A percentile compares a stretch with the other conserved stretches of the same genome.
Evolutionary conservation across 1,140 invertebrate species (phyloP).

Genomic region (Lasioglossum albipes): DNA sequence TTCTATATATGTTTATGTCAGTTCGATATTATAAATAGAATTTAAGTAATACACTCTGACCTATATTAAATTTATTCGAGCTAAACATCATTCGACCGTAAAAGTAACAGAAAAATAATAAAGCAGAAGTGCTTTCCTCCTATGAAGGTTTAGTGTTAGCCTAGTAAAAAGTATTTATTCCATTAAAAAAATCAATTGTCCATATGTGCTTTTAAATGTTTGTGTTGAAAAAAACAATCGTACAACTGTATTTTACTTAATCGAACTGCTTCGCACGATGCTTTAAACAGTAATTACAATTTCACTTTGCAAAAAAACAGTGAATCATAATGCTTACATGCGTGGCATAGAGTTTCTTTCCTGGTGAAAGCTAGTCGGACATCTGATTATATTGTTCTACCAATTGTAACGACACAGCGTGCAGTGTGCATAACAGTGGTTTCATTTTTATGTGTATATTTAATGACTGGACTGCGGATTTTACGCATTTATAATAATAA

Average conservation of each 20-base stretch:
- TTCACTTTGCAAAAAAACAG: conserved; percentile 53
- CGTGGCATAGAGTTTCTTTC: conserved; percentile 77
- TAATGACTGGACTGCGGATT: too few relatives aligned
- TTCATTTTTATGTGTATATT: conserved; percentile 22
- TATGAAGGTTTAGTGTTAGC: background rate
- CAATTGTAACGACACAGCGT: conserved; percentile 63
- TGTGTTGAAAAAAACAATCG: background rate
- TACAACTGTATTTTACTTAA: background rate
- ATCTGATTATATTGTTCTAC: conserved; percentile 70
- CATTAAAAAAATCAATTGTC: background rate
- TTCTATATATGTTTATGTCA: background rate
- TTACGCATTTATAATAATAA: too few relatives aligned
- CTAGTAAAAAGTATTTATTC: background rate
- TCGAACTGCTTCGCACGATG: conserved; percentile 5
- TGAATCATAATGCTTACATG: conserved; percentile 72
- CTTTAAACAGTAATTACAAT: conserved; percentile 30
- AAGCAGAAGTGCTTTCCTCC: background rate
- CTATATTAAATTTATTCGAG: background rate
- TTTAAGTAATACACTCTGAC: conserved; percentile 4
- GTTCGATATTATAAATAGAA: background rate
- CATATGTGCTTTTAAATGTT: conserved; percentile 3
- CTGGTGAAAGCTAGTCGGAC: conserved; percentile 74
- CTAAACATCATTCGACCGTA: background rate
- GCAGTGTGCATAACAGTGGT: conserved; percentile 30
- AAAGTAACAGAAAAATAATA: background rate